A percentile compares a stretch with the other conserved stretches of the same genome.
phyloP scores from a whole-genome alignment of 2,797 vertebrate species.

The Bryconaethiops microstoma region DNA sequence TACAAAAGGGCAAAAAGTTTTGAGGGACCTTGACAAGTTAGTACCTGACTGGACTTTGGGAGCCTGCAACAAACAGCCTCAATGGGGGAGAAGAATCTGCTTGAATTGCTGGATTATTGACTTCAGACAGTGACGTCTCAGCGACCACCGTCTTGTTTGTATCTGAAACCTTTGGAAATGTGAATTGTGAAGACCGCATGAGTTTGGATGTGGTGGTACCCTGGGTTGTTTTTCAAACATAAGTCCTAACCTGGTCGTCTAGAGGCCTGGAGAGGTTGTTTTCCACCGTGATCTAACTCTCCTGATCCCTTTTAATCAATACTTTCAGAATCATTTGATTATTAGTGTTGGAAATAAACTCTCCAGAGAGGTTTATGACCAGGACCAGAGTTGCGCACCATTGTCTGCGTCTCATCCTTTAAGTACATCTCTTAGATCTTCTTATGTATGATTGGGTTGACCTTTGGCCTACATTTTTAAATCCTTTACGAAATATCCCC shows the following conservation, averaged over 20 bases:
- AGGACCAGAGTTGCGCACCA: no score
- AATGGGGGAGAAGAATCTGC: background rate
- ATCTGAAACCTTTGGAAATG: background rate
- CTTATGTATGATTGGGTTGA: no score
- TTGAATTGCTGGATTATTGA: background rate
- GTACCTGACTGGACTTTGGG: background rate
- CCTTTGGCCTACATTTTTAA: no score
- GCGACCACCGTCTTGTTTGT: background rate
- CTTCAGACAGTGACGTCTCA: background rate
- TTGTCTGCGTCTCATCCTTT: background rate
- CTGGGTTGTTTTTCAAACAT: background rate
- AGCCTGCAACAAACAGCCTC: background rate
- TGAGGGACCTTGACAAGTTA: conserved; percentile 59
- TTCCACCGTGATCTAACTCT: no score
- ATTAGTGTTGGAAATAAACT: no score
- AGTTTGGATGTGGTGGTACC: background rate
- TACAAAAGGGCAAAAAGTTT: conserved; percentile 82
- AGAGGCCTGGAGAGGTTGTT: background rate
- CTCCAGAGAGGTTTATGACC: no score
- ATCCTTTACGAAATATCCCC: no score
- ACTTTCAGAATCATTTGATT: background rate
- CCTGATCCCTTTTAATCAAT: no score
- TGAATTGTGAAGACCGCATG: background rate
- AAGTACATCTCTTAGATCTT: no score
- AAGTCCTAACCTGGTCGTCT: no score